Base-by-base conservation (phyloP, 1,140 invertebrate genomes). In the Panagrolaimus sp. region DNA sequence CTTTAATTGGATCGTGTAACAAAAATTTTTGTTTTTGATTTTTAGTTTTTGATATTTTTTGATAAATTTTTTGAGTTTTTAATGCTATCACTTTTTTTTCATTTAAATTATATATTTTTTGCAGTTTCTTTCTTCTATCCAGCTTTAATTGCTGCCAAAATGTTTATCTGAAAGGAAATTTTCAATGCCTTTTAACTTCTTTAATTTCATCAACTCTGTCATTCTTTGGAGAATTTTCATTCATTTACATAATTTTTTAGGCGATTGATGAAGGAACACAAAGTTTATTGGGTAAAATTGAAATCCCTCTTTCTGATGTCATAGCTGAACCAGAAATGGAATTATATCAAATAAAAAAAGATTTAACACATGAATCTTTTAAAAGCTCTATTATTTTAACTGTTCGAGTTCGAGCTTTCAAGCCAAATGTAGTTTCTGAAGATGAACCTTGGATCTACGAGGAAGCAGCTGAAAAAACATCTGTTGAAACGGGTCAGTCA, bases 231-330 rank as follows among this genome's bases (percentile, higher is more conserved):
- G n/a, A n/a, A n/a, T n/a, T n/a, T n/a, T n/a, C n/a, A n/a, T n/a
- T n/a, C n/a, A 47, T 14, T 68, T 71, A n/a, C 43, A 31, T 47
- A 62, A n/a, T n/a, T 14, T 46, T 68, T 71, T 61, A 80, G 78
- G 80, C 79, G 8, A 46, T 81, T 25, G 80, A 82, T 45, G 75
- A 78, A 31, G 76, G 76, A 42, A 83, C 81, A 9, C 72, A 69
- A 42, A 64, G 74, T n/a, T 61, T 66, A 31, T 48, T 83, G 2
- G 80, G 80, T 11, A 64, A 73, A 48, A 51, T 82, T 9, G 71
- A 9, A 20, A 75, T 82, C 70, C 75, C 76, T 3, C 38, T 82
- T 8, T 53, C 38, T 1, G 62, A 51, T 14, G 65, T 82, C 14
- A 67, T 82, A 66, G 65, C 69, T 11, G 67, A 82, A 51, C 80